Percentiles rank a stretch among this genome's conserved stretches.
These are phyloP conservation scores for Oikopleura albicans DNA, from an alignment of 23 tunicate genomes.

Conservation along the genomic window DNA sequence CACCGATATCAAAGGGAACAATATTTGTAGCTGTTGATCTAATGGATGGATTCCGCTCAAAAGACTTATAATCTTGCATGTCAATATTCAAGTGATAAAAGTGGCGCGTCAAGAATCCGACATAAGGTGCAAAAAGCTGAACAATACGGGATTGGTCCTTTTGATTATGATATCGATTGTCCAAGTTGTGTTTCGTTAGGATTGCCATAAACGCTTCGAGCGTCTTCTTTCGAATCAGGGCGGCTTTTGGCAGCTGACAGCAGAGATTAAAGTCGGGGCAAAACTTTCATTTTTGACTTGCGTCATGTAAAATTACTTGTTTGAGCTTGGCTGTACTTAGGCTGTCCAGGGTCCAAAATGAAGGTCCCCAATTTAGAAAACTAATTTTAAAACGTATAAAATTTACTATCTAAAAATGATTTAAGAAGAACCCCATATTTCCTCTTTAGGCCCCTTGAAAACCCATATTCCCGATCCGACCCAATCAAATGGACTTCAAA, in stretches of 20 bases:
- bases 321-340: too few species aligned
- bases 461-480: too few species aligned
- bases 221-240: neutral
- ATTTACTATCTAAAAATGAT: too few species aligned
- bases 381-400: too few species aligned
- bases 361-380: too few species aligned
- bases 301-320: too few species aligned
- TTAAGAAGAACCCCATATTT: too few species aligned
- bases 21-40: neutral
- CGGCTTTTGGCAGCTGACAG: neutral
- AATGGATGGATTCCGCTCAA: neutral
- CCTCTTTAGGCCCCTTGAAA: too few species aligned
- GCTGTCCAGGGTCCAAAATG: too few species aligned
- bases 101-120: neutral
- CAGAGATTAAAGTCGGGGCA: too few species aligned
- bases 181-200: neutral
- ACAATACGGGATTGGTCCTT: neutral
- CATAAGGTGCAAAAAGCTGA: neutral
- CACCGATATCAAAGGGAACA: neutral
- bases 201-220: neutral
- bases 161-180: neutral
- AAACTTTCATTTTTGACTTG: too few species aligned
- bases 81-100: neutral
- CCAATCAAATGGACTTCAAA: too few species aligned
- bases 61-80: neutral